Evolutionary conservation across 2,797 vertebrate genomes (phyloP), one percentile per base, ranked within the genome.

Genomic region (Clarias platycephalus): DNA sequence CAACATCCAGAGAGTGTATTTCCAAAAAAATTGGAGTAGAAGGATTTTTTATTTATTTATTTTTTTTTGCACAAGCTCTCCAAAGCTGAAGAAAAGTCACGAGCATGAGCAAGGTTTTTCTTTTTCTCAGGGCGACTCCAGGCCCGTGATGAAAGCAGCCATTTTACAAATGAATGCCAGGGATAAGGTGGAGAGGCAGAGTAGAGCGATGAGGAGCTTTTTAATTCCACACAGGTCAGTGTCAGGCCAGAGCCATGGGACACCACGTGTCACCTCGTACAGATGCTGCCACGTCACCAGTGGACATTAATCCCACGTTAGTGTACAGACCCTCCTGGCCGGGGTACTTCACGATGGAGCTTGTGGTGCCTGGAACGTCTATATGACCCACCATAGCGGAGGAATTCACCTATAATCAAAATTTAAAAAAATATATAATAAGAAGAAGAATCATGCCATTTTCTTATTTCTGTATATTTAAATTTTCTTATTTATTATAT

Each of bases 221-320:
- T 92, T 91, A 90, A 90, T 80, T 90, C 88, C 85, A 83, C 82
- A 53, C 84, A 80, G 58, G 31, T 0, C 53, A 66, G n/a, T 4
- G 49, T 98, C 96, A 98, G 68, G 98, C 97, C 92, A 98, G 95
- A 88, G 97, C 97, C 93, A 98, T 94, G 53, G 97, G 96, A 89
- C 98, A 99, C 97, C 97, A 99, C 84, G 96, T 94, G 92, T 98
- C 97, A 82, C 96, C 97, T 90, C 97, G 93, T 88, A 98, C 97
- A 0, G 97, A 95, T 0, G 94, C 95, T 0, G 96, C 95, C 91
- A 98, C 97, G 87, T 99, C 97, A 0, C 96, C 93, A 0, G 95
- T 91, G 70, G 97, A 97, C 89, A 94, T 95, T 92, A 99, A 91
- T 88, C 95, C 96, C 92, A 99, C 96, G 60, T 96, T 96, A 7